Percentiles rank a stretch among this genome's conserved stretches.
These are phyloP conservation scores for Drosophila fulvimacula DNA, from an alignment of 2,888 invertebrate genomes.

Conservation along the genomic window DNA sequence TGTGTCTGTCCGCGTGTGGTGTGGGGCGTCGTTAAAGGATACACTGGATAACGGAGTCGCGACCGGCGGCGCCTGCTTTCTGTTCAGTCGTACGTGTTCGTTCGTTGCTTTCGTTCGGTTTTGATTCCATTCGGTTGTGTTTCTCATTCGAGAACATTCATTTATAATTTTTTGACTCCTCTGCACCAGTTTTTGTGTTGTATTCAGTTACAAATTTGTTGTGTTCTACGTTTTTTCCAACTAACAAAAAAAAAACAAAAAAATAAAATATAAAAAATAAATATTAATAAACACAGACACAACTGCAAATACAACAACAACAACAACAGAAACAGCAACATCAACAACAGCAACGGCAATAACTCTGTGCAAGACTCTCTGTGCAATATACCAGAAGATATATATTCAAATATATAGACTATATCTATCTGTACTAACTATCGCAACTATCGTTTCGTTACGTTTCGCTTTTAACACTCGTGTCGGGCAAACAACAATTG, in stretches of 20 bases:
- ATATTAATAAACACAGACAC: slow-evolving; percentile 20
- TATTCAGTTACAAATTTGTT: slow-evolving; percentile 82
- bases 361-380: slow-evolving; percentile 50
- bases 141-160: slow-evolving; percentile 84
- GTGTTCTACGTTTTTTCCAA: slow-evolving; percentile 81
- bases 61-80: slow-evolving; percentile 48
- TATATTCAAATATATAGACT: slow-evolving; percentile 16
- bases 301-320: slow-evolving; percentile 11
- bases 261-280: slow-evolving; percentile 20
- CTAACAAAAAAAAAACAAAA: slow-evolving; percentile 23
- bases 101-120: slow-evolving; percentile 85
- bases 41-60: slow-evolving; percentile 41
- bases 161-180: slow-evolving; percentile 84
- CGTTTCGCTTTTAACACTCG: slow-evolving; percentile 32
- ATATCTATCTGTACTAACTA: slow-evolving; percentile 21
- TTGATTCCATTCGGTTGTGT: slow-evolving; percentile 82
- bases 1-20: background rate
- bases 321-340: slow-evolving; percentile 34
- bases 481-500: slow-evolving; percentile 39
- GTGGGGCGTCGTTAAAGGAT: slow-evolving; percentile 51
- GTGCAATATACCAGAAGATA: slow-evolving; percentile 46
- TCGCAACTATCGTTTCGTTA: slow-evolving; percentile 47
- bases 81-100: slow-evolving; percentile 83
- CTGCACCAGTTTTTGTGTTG: slow-evolving; percentile 83
- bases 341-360: slow-evolving; percentile 33